Conservation (phyloP, 2,113 vertebrate species). For the Stigmatopora argus region DNA sequence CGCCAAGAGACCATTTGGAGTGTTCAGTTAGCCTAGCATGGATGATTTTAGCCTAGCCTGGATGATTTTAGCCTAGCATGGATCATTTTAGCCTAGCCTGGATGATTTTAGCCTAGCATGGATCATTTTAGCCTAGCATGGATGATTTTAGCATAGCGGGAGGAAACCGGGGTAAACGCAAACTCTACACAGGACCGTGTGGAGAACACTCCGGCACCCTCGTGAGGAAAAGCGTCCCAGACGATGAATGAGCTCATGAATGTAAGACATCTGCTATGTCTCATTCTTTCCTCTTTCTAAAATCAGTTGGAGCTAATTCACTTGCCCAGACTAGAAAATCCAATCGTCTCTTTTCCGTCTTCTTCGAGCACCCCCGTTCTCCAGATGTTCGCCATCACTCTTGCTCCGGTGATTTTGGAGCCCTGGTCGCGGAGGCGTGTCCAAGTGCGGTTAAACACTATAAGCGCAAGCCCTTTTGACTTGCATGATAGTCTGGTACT, state of each 20-base stretch:
- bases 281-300: not conserved
- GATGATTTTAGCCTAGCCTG: no score
- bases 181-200: no score
- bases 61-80: no score
- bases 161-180: no score
- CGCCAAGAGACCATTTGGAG: no score
- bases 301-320: not conserved
- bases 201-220: no score
- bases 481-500: not conserved
- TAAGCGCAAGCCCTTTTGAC: slow-evolving; percentile 16
- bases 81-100: no score
- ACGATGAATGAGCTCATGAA: not conserved
- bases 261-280: not conserved
- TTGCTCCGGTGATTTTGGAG: slow-evolving; percentile 17
- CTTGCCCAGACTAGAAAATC: not conserved
- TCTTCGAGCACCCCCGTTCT: slow-evolving; percentile 5
- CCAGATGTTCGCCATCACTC: slow-evolving; percentile 12
- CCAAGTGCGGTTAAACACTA: not conserved
- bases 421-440: slow-evolving; percentile 26
- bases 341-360: slow-evolving; percentile 1
- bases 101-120: no score
- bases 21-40: no score
- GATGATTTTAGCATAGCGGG: no score
- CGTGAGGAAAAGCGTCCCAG: no score
- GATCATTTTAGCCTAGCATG: no score